Percentiles rank a stretch among this genome's conserved stretches.
These are phyloP conservation scores for Megaceryle maxima DNA, from an alignment of 2,113 vertebrate species.

Conservation along the genomic window DNA sequence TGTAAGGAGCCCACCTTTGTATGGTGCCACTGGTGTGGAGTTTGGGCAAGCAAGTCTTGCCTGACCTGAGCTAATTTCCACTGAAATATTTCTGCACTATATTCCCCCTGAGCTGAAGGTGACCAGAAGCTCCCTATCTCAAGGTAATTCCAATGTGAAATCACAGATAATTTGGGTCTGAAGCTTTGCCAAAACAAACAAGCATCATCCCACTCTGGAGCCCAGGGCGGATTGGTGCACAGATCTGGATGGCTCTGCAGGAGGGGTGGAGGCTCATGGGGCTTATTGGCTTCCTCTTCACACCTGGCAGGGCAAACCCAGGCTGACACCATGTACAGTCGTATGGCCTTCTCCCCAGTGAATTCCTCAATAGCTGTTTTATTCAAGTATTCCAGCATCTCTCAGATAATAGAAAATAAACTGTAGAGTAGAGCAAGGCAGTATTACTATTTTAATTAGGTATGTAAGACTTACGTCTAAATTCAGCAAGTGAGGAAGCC, in stretches of 20 bases:
- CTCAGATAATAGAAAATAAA: not conserved
- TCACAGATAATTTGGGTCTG: not conserved
- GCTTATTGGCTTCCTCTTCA: not conserved
- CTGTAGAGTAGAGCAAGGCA: not conserved
- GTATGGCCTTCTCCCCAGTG: not conserved
- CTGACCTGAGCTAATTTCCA: not conserved
- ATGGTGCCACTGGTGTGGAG: not conserved
- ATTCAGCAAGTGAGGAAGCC: not conserved
- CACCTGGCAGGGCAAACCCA: not conserved
- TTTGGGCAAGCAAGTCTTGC: not conserved
- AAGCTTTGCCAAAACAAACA: not conserved
- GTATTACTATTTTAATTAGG: not conserved
- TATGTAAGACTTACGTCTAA: not conserved
- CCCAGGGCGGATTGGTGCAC: rapidly evolving
- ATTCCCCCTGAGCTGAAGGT: not conserved
- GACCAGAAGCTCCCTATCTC: not conserved
- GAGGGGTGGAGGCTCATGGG: not conserved
- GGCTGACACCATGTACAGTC: not conserved
- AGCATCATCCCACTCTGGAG: not conserved
- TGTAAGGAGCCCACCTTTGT: not conserved
- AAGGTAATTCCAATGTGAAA: not conserved
- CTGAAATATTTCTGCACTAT: not conserved
- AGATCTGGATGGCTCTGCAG: not conserved
- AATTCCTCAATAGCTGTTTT: not conserved
- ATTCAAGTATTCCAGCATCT: not conserved